Conservation (phyloP, 2,113 vertebrate genomes). For the Tragelaphus scriptus region DNA sequence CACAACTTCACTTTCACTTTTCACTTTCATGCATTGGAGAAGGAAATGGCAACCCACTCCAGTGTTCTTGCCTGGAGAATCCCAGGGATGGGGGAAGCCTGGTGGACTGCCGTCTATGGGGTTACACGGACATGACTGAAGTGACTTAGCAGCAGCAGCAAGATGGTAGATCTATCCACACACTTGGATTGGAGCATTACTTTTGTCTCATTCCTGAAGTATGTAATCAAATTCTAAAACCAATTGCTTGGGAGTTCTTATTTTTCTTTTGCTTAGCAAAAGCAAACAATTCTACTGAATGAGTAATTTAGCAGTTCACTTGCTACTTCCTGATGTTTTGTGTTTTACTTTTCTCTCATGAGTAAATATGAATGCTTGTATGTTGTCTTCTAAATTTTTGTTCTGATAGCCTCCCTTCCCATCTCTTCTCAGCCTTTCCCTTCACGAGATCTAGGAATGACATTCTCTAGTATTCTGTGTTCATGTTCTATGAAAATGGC, state of each 20-base stretch:
- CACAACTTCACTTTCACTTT: no score
- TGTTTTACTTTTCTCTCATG: background rate
- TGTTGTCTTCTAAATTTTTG: background rate
- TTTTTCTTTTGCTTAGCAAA: slow-evolving; percentile 61
- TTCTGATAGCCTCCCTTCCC: background rate
- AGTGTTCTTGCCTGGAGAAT: no score
- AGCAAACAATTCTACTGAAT: background rate
- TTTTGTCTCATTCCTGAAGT: slow-evolving; percentile 70
- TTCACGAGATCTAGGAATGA: background rate
- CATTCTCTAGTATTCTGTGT: background rate
- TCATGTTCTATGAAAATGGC: background rate
- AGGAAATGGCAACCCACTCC: no score
- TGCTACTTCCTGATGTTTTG: background rate
- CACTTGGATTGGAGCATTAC: slow-evolving; percentile 64
- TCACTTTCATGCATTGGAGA: no score
- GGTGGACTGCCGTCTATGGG: no score
- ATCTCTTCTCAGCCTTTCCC: background rate
- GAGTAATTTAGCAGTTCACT: background rate
- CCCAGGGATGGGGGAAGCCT: no score
- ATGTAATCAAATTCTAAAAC: slow-evolving; percentile 69
- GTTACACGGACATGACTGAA: fast-evolving
- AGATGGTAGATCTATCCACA: slow-evolving; percentile 65
- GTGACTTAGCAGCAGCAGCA: no score
- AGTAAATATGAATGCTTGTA: background rate
- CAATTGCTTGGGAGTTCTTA: slow-evolving; percentile 56